Evolutionary conservation across 2,113 vertebrate genomes (phyloP), one percentile per base, ranked within the genome.

Genomic region (Clupea harengus): DNA sequence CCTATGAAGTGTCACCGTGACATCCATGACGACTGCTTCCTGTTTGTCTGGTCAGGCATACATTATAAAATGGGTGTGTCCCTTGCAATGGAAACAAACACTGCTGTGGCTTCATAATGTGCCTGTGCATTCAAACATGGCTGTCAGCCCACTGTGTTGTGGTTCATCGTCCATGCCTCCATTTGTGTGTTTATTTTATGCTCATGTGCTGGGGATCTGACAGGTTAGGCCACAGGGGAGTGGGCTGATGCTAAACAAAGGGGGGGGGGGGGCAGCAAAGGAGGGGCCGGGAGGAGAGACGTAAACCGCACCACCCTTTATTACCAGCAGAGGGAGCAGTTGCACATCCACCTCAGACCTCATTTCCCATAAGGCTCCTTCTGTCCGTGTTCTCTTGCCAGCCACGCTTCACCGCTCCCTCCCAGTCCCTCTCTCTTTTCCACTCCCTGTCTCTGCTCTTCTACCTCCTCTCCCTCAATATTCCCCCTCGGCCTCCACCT

Each of bases 281-380:
- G 72, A 78, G 32, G 72, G 72, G 32, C 72, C 11, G 11, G 28
- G 32, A 15, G 28, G 6, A n/a, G 7, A 25, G 7, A n/a, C 6
- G 9, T 25, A 64, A 64, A n/a, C 17, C 20, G n/a, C 57, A 52
- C 64, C 46, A 11, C 81, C 72, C 45, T 20, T 17, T 50, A 47
- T 81, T 44, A 75, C 82, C 87, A 84, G 75, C 78, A 88, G 85
- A 54, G 78, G 85, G 87, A 80, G 78, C 52, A 78, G 47, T 50
- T 81, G 85, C 22, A 72, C 15, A 10, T 80, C 45, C 72, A 85
- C 80, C 50, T 54, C 82, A 39, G 10, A 39, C 72, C 72, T 44
- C 72, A 78, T 78, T 78, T 78, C 72, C 72, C 32, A 78, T 78
- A 32, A 39, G 72, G 32, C 72, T 78, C 72, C 32, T 78, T 11